These are phyloP conservation scores for Melanotus villosus DNA, from an alignment of 2,888 invertebrate genomes.

Conservation along the genomic window DNA sequence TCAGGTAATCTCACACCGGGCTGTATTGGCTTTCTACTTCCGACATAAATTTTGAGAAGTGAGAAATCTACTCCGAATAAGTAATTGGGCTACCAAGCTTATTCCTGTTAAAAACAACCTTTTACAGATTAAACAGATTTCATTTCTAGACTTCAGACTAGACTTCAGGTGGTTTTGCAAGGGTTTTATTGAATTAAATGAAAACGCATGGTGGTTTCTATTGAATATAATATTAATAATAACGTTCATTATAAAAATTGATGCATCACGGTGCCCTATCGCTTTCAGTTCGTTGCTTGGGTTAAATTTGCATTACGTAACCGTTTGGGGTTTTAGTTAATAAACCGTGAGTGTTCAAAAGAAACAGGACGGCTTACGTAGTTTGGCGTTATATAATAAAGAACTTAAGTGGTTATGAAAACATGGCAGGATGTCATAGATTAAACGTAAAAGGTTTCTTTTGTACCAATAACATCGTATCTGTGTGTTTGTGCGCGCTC, in stretches of 20 bases:
- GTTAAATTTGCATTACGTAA: conserved; percentile 17
- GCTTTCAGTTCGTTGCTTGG: conserved; percentile 10
- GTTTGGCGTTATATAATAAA: conserved; percentile 19
- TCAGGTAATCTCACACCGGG: conserved; percentile 60
- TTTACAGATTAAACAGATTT: no score
- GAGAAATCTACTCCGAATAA: conserved; percentile 33
- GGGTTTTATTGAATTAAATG: conserved; percentile 34
- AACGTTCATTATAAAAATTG: conserved; percentile 32
- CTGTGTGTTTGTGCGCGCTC: conserved; percentile 35
- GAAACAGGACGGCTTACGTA: conserved; percentile 19
- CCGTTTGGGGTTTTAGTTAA: background rate
- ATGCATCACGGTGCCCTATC: conserved; percentile 27
- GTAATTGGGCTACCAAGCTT: no score
- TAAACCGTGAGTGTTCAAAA: conserved; percentile 12
- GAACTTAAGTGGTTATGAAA: conserved; percentile 46
- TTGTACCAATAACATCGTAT: conserved; percentile 47
- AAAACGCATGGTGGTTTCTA: conserved; percentile 22
- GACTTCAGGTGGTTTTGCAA: no score
- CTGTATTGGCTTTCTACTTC: conserved; percentile 36
- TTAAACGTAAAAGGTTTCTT: conserved; percentile 51
- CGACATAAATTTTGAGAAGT: conserved; percentile 40
- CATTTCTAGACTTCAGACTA: background rate
- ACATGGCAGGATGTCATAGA: conserved; percentile 48
- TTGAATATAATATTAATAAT: conserved; percentile 24
- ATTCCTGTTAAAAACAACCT: no score